Conservation (phyloP, 2,888 invertebrate species). For the Parochlus steinenii region DNA sequence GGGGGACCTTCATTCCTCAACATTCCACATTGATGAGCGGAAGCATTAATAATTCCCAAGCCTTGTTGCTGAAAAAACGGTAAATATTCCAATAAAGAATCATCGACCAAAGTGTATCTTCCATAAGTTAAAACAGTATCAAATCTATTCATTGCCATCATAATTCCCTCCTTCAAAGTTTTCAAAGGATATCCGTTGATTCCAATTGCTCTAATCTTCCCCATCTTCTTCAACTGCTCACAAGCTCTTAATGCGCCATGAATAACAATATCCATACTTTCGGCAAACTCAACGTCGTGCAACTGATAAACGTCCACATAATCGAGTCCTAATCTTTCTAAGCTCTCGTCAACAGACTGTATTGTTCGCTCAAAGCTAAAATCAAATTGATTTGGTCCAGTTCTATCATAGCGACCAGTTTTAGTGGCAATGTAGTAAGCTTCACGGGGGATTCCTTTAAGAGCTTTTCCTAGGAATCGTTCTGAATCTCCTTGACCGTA, state of each 20-base stretch:
- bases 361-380: conserved; percentile 61
- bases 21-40: conserved; percentile 40
- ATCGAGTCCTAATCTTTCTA: conserved; percentile 52
- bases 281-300: conserved; percentile 47
- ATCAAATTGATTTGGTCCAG: conserved; percentile 64
- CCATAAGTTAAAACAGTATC: conserved; percentile 40
- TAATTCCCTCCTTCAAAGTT: conserved; percentile 36
- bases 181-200: conserved; percentile 41
- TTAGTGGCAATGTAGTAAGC: conserved; percentile 86
- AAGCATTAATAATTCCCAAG: conserved; percentile 40
- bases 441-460: conserved; percentile 59
- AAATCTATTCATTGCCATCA: conserved; percentile 33
- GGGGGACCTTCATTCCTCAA: conserved; percentile 34
- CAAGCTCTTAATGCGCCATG: conserved; percentile 9
- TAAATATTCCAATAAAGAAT: conserved; percentile 34
- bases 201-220: conserved; percentile 37
- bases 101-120: conserved; percentile 39
- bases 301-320: conserved; percentile 80
- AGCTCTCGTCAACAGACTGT: conserved; percentile 57
- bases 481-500: conserved; percentile 84
- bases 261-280: conserved; percentile 34
- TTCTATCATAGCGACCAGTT: conserved; percentile 66
- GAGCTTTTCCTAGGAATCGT: conserved; percentile 62
- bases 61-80: conserved; percentile 37
- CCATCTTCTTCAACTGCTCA: conserved; percentile 20